A percentile compares a stretch with the other conserved stretches of the same genome.
phyloP scores from a whole-genome alignment of 1,140 invertebrate species.

The Meloidogyne hapla region DNA sequence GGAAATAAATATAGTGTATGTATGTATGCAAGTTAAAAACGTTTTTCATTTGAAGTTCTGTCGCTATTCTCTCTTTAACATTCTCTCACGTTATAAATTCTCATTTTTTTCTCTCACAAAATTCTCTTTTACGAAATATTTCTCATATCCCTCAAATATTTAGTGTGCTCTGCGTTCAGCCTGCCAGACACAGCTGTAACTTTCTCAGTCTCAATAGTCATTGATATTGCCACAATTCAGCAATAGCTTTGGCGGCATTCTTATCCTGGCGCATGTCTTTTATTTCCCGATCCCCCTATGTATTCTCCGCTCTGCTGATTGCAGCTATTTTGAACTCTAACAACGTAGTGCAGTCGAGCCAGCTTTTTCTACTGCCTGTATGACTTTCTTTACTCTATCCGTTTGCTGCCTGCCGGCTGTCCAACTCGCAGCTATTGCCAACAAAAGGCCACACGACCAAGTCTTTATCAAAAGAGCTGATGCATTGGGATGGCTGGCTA shows the following conservation, averaged over 20 bases:
- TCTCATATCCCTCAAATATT: background rate
- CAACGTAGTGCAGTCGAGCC: background rate
- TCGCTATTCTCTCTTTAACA: background rate
- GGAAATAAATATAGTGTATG: no score
- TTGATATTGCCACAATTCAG: background rate
- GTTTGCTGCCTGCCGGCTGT: background rate
- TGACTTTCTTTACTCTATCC: background rate
- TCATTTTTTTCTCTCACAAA: background rate
- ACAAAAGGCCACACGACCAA: background rate
- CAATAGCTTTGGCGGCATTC: background rate
- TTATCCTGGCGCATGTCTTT: background rate
- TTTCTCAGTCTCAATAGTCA: background rate
- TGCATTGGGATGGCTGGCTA: background rate
- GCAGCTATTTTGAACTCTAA: background rate
- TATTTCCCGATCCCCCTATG: background rate
- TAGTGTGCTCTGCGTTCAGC: background rate
- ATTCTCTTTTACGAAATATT: background rate
- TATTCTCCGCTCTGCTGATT: background rate
- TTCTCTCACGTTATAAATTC: background rate
- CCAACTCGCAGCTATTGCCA: background rate
- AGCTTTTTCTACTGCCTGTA: background rate
- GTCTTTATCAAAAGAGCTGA: background rate
- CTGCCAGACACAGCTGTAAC: background rate
- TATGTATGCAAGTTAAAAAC: no score
- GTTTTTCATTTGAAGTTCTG: no score